Conservation (phyloP, 2,113 vertebrate genomes). For the Bufo bufo region DNA sequence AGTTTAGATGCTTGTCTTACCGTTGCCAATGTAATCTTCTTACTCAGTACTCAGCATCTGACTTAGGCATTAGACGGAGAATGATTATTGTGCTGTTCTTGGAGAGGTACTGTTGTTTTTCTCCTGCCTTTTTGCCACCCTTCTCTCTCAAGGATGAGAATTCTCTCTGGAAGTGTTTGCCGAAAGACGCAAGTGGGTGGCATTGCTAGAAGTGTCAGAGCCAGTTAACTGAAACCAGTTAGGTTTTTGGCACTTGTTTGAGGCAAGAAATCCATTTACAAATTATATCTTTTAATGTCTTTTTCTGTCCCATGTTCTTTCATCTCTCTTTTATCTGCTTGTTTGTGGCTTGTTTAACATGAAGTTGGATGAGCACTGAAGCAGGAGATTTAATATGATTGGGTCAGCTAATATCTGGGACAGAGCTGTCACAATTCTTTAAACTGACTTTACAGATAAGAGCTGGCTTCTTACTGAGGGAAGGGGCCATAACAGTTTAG, state of each 20-base stretch:
- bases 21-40: conserved; percentile 71
- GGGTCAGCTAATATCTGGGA: conserved; percentile 72
- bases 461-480: conserved; percentile 54
- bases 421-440: conserved; percentile 62
- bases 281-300: conserved; percentile 56
- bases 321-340: conserved; percentile 61
- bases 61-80: conserved; percentile 67
- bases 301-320: conserved; percentile 52
- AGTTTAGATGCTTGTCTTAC: conserved; percentile 71
- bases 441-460: conserved; percentile 57
- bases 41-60: conserved; percentile 67
- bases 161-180: conserved; percentile 39
- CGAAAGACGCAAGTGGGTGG: conserved; percentile 33
- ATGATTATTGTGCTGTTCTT: conserved; percentile 64
- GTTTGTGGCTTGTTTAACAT: conserved; percentile 66
- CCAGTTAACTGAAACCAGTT: conserved; percentile 22
- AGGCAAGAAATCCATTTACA: conserved; percentile 62
- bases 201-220: conserved; percentile 16
- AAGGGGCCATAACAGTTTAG: conserved; percentile 47
- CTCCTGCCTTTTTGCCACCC: neutral
- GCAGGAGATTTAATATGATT: conserved; percentile 67
- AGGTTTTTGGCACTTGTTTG: conserved; percentile 54
- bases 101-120: conserved; percentile 57
- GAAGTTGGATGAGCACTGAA: conserved; percentile 65
- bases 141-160: conserved; percentile 12